Percentiles rank a stretch among this genome's conserved stretches.
Conservation (phyloP, 2,113 vertebrate genomes). For the Xiphophorus couchianus region DNA sequence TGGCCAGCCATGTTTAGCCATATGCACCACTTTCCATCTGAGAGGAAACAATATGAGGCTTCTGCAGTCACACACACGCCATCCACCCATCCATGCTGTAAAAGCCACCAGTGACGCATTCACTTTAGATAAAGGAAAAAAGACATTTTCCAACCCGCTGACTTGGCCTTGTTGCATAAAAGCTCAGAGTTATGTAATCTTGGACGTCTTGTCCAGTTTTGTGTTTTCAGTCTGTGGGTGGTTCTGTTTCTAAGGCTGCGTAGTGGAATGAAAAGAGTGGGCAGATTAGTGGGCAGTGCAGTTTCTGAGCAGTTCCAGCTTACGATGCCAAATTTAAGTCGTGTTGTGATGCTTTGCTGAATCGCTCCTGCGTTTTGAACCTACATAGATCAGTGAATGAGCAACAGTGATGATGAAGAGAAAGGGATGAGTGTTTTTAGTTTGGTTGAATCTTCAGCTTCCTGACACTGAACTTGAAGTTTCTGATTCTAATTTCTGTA, state of each 20-base stretch:
- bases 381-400: conserved; percentile 4
- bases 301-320: conserved; percentile 33
- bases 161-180: conserved; percentile 57
- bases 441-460: conserved; percentile 19
- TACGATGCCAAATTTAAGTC: background rate
- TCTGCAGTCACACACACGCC: background rate
- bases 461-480: conserved; percentile 6
- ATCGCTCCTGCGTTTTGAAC: background rate
- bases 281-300: conserved; percentile 23
- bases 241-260: conserved; percentile 23
- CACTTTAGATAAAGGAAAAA: background rate
- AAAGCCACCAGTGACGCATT: conserved; percentile 14
- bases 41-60: too few species aligned
- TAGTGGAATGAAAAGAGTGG: conserved; percentile 34
- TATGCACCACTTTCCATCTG: conserved; percentile 6
- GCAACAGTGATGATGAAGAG: conserved; percentile 6
- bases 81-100: background rate
- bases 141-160: conserved; percentile 25
- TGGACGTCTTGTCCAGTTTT: conserved; percentile 41
- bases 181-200: conserved; percentile 44
- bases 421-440: background rate
- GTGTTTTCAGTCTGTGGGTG: conserved; percentile 45
- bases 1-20: conserved; percentile 51
- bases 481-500: too few species aligned
- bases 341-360: conserved; percentile 8